A percentile compares a stretch with the other conserved stretches of the same genome.
phyloP scores from a whole-genome alignment of 2,113 vertebrate genomes.

The Oxyura jamaicensis region DNA sequence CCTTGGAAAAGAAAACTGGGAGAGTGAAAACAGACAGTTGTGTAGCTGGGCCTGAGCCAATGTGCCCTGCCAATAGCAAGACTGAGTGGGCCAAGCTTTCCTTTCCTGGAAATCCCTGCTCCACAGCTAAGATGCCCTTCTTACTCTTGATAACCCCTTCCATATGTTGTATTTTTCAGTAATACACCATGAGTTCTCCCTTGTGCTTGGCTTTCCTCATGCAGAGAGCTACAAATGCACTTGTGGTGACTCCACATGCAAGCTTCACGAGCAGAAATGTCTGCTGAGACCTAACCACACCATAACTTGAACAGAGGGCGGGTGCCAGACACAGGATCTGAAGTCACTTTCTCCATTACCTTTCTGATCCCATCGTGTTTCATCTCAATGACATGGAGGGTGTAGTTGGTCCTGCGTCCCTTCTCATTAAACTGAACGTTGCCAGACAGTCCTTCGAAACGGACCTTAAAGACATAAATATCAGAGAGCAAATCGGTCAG shows the following conservation, averaged over 20 bases:
- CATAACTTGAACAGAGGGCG: accelerated
- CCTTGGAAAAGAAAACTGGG: background rate
- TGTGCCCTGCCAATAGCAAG: background rate
- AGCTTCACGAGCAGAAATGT: background rate
- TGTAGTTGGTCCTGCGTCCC: slow-evolving; percentile 95
- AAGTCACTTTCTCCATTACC: slow-evolving; percentile 72
- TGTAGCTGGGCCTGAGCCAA: background rate
- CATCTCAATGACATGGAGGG: slow-evolving; percentile 93
- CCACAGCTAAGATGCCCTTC: background rate
- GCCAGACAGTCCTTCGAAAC: slow-evolving; percentile 92
- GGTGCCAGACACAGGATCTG: background rate
- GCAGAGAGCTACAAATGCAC: background rate
- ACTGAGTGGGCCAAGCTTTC: background rate
- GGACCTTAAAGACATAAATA: slow-evolving; percentile 82
- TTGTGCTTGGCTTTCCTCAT: background rate
- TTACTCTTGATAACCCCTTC: background rate
- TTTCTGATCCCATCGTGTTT: slow-evolving; percentile 91
- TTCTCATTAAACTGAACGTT: slow-evolving; percentile 99
- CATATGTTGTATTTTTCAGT: background rate
- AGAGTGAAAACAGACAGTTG: background rate
- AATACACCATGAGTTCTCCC: background rate
- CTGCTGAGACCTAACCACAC: background rate
- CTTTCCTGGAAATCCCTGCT: background rate
- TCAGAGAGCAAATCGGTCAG: background rate
- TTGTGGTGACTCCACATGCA: background rate